These are phyloP conservation scores for Lophura swinhoii DNA, from an alignment of 2,797 vertebrate species.

Conservation along the genomic window DNA sequence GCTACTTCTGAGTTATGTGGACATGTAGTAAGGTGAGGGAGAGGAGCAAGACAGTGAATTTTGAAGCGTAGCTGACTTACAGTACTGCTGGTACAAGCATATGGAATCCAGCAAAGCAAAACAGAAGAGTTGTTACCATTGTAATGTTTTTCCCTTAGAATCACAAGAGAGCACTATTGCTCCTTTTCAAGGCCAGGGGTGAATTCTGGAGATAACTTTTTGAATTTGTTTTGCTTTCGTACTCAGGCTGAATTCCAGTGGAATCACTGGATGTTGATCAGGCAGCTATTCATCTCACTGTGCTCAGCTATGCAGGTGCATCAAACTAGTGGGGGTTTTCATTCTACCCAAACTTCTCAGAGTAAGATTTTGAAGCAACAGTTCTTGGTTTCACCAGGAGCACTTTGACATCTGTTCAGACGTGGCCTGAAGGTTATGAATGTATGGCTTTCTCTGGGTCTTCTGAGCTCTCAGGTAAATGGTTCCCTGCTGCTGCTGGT, in stretches of 20 bases:
- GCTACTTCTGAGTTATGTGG: neutral
- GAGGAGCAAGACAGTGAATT: neutral
- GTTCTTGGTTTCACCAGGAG: neutral
- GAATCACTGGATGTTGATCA: neutral
- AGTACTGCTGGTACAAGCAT: neutral
- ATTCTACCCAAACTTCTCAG: neutral
- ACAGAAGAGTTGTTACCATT: neutral
- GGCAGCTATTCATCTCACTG: neutral
- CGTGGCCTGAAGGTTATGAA: neutral
- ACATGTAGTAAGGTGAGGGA: neutral
- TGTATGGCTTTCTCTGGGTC: neutral
- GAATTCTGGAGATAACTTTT: neutral
- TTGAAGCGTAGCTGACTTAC: neutral
- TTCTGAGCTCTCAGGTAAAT: neutral
- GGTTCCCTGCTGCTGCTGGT: accelerated
- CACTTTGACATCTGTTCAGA: neutral
- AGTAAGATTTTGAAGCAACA: neutral
- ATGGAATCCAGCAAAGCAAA: neutral
- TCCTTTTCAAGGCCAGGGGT: neutral
- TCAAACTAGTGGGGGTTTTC: neutral
- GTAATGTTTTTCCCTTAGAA: neutral
- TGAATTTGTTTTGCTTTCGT: neutral
- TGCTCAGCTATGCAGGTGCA: neutral
- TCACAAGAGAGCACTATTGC: neutral
- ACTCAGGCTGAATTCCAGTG: neutral